Evolutionary conservation across 2,113 vertebrate species (phyloP), one percentile per base, ranked within the genome.

Genomic region (Casuarius casuarius): DNA sequence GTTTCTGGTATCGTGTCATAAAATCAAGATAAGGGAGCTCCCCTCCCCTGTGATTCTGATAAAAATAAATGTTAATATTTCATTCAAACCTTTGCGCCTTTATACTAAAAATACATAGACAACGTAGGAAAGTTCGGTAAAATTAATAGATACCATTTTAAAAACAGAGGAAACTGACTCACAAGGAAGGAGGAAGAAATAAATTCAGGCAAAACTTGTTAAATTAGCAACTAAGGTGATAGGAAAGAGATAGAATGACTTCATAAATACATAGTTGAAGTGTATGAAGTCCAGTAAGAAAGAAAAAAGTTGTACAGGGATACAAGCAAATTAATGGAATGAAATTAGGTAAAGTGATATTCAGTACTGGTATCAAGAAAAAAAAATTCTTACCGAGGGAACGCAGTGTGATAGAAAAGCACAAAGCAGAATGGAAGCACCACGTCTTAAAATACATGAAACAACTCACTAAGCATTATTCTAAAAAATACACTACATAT

Each of bases 381-480:
- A 56, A 78, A 77, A 46, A 61, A 21, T 10, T 84, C 21, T 66
- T 94, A 67, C 42, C 46, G 31, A 67, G 22, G 20, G 58, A 92
- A 78, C 65, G 78, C 26, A 18, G 49, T 52, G 63, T 61, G 67
- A 90, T 7, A 63, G 46, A 87, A 89, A 71, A 84, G 65, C 35
- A 83, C 87, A 73, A 19, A 79, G 49, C 81, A 92, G 62, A 91
- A 90, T n/a, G n/a, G n/a, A 94, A 97, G 40, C 40, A 65, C 9
- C 42, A 66, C 80, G 28, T 9, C 67, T 79, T 74, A 44, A 92
- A 70, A 52, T 20, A 49, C 7, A 91, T 48, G 48, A 80, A 92
- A 93, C 25, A 66, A 74, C 10, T n/a, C 31, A 88, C 1, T 6
- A 38, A 87, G n/a, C 21, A 80, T 77, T 87, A 75, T 23, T 83